Evolutionary conservation across 2,797 vertebrate genomes (phyloP), one percentile per base, ranked within the genome.

Genomic region (Sebastes ruberrimus): DNA sequence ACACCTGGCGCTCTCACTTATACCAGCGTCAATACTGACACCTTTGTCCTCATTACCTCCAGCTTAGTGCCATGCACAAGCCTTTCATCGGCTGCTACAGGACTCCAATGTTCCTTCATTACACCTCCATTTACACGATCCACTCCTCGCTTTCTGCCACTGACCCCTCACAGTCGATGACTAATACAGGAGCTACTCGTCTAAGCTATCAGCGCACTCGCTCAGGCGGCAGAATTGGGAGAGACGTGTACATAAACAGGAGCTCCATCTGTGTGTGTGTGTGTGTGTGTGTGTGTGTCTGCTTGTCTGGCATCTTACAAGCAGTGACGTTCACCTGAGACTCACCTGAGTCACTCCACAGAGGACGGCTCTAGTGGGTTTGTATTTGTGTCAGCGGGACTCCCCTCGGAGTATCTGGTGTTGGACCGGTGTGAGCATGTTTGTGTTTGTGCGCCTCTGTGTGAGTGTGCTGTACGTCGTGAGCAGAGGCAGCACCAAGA

Each of bases 21-120:
- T 76, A 27, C 76, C 64, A 10, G 60, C 38, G 71, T 94, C 91
- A 89, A 86, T 92, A 90, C 76, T 77, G 93, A 91, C 92, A 92
- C 88, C 87, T 90, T 91, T 88, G 88, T 92, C 86, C 92, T 94
- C 91, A 93, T 93, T 92, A 93, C 83, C 83, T 85, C 30, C 84
- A 92, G 71, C 82, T 91, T 87, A 86, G 82, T 81, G 87, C 81
- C 80, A 77, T 84, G 85, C 86, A 71, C 63, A 72, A 60, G 83
- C 81, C 80, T 85, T 83, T 89, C 83, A 85, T 88, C 71, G 70
- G 79, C 82, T 16, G 27, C 72, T 22, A 59, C 81, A 60, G 68
- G 78, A 80, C 86, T 88, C 57, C 61, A 57, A 6, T 72, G 53
- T 83, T 84, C 74, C 83, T 86, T 89, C 78, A 85, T 88, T 87